Base-by-base conservation (phyloP, 2,797 vertebrate species). In the Danio kyathit region DNA sequence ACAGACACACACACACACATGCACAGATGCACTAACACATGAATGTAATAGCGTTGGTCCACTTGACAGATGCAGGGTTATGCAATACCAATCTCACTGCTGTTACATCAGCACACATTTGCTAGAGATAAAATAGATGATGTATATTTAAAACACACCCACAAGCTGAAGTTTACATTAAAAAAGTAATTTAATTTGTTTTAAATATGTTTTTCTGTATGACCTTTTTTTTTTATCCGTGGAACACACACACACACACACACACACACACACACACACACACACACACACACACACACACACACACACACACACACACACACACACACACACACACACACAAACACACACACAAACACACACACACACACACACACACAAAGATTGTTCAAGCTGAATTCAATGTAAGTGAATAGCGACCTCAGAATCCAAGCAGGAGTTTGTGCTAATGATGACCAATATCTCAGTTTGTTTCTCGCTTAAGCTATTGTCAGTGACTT, bases 21-120 rank as follows among this genome's bases (percentile, higher is more conserved):
- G 57, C 17, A 54, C 70, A 56, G 60, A 52, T 74, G 67, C 38
- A 64, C 40, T 78, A 65, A 64, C 65, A 54, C 21, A 59, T 14
- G 7, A 71, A 66, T 76, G 17, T 74, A 80, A 76, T 72, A 60
- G 57, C 81, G 40, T 19, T 61, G 59, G 69, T 66, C 43, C 17
- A 61, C 40, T 49, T 60, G 84, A 83, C 84, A 87, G 67, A 89
- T 88, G 67, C 84, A 65, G 43, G 83, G 78, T 86, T 86, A 87
- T 38, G 76, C 80, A 88, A 86, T 49, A 82, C 49, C 17, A 40
- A 59, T 46, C 56, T 56, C 60, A 78, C 63, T 73, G 57, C 76
- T n/a, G 67, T 84, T 79, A 87, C 77, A 79, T 84, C 84, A 85
- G 74, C 19, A 60, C 74, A 79, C 74, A 86, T 79, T 85, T 83